Evolutionary conservation across 2,888 invertebrate species (phyloP).

Genomic region (Mesochorus sp.): DNA sequence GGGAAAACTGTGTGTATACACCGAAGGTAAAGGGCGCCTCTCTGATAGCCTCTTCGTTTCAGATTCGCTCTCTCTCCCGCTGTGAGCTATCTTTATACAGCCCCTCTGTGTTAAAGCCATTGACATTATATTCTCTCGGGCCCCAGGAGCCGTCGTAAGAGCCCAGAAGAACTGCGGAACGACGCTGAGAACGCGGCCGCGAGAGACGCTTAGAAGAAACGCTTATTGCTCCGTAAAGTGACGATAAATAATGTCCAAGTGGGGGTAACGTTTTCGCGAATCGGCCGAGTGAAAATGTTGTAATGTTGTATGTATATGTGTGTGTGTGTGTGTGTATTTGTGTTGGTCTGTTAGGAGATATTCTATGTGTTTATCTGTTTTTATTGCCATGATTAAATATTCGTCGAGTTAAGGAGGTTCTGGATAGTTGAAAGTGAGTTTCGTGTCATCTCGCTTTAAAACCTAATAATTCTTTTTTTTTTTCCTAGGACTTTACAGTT

Average conservation of each 20-base stretch:
- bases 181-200: conserved; percentile 25
- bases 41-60: conserved; percentile 31
- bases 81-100: conserved; percentile 26
- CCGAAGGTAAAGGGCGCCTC: conserved; percentile 29
- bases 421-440: no score
- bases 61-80: conserved; percentile 28
- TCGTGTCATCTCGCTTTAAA: no score
- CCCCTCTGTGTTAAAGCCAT: conserved; percentile 43
- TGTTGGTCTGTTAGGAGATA: no score
- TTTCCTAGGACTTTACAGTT: no score
- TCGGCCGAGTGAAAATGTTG: neutral
- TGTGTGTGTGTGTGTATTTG: no score
- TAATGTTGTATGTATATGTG: neutral
- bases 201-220: conserved; percentile 57
- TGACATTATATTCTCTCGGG: conserved; percentile 60
- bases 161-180: conserved; percentile 26
- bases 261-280: conserved; percentile 43
- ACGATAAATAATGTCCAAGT: conserved; percentile 64
- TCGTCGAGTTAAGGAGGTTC: no score
- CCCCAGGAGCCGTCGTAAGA: no score
- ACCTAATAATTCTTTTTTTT: no score
- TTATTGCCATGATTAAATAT: no score
- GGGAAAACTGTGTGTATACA: conserved; percentile 17
- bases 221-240: conserved; percentile 64
- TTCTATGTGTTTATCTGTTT: no score